Base-by-base conservation (phyloP, 2,888 invertebrate species). In the Cactoblastis cactorum region DNA sequence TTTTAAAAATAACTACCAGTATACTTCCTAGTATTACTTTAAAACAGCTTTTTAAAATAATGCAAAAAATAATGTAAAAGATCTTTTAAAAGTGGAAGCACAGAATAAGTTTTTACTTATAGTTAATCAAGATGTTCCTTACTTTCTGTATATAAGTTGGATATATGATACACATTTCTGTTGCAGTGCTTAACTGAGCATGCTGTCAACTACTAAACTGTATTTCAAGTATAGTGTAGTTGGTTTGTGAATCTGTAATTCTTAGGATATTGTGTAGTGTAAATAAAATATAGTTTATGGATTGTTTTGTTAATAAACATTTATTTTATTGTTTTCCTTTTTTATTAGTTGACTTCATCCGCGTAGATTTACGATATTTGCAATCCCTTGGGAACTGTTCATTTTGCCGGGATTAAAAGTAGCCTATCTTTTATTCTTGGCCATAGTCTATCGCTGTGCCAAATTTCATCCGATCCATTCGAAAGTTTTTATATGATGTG, bases 211-310 rank as follows among this genome's bases (percentile, higher is more conserved):
- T 8, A 45, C 17, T 15, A 12, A 38, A n/a, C n/a, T n/a, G n/a
- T n/a, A n/a, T n/a, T n/a, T n/a, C n/a, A n/a, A 41, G 39, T 41
- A 22, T 41, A 43, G 28, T 11, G 12, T 8, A 17, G 43, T 19
- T 17, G 19, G 35, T 48, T 38, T n/a, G 33, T 39, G 28, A 49
- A 49, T 8, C 38, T 49, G 33, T 45, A 49, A 50, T 48, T 39
- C 12, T 34, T 43, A 43, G 43, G 43, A 43, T 28, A 41, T 41
- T 43, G 28, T 28, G 43, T 50, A 35, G 15, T 52, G 43, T 45
- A 46, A 41, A 58, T 56, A 55, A 54, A 45, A 49, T 52, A 52
- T 38, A 28, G 22, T 37, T 34, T 32, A 49, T 43, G 32, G 43
- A 43, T 43, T 43, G 43, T 43, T 43, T 43, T 43, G 43, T 24